These are phyloP conservation scores for Urosaurus nigricauda DNA, from an alignment of 2,797 vertebrate genomes.

Conservation along the genomic window DNA sequence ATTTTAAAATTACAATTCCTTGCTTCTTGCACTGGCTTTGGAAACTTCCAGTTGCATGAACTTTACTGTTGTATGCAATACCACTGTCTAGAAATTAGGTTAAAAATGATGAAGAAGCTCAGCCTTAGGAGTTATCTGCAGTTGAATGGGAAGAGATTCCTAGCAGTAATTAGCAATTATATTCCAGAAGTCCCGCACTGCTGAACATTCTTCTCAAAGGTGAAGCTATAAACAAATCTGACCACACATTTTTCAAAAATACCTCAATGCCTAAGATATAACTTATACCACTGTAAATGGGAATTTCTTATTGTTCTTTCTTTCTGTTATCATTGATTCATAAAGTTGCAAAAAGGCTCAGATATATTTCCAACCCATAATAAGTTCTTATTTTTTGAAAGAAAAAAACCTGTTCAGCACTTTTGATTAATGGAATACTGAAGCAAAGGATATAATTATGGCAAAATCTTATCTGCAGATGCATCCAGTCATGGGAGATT, in stretches of 20 bases:
- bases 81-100: background rate
- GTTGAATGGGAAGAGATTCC: background rate
- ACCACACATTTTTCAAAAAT: background rate
- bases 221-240: background rate
- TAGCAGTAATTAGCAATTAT: background rate
- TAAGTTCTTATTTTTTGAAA: background rate
- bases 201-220: background rate
- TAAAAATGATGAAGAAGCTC: background rate
- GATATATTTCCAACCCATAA: background rate
- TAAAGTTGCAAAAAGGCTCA: background rate
- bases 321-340: background rate
- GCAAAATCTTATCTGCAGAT: background rate
- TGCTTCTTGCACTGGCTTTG: background rate
- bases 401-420: background rate
- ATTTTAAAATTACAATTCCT: background rate
- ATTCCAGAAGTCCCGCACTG: background rate
- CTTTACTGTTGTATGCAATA: background rate
- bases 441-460: background rate
- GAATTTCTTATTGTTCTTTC: background rate
- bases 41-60: background rate
- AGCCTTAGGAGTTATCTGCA: background rate
- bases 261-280: background rate
- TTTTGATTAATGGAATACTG: background rate
- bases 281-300: background rate
- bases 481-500: background rate